These are phyloP conservation scores for Clanis bilineata DNA, from an alignment of 2,888 invertebrate species.

Conservation along the genomic window DNA sequence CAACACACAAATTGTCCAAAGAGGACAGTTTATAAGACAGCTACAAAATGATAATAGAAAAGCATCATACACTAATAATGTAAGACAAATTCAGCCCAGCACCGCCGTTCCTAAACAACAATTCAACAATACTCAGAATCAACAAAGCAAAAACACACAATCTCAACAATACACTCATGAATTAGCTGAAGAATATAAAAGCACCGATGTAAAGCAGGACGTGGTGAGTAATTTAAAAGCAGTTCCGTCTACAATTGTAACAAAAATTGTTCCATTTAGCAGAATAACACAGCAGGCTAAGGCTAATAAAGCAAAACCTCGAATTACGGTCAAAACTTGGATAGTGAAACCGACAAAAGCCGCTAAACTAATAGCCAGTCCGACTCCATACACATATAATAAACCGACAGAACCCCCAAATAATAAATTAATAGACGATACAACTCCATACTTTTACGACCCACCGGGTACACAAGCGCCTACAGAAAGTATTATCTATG, in stretches of 20 bases:
- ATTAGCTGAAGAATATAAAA: constrained; percentile 42
- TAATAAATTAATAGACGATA: constrained; percentile 43
- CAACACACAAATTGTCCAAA: constrained; percentile 40
- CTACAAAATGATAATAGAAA: constrained; percentile 45
- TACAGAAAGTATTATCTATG: constrained; percentile 33
- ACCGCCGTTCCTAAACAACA: constrained; percentile 31
- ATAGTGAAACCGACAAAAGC: constrained; percentile 68
- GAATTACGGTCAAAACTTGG: constrained; percentile 74
- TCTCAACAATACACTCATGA: constrained; percentile 43
- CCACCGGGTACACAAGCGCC: constrained; percentile 42
- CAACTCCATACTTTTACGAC: constrained; percentile 52
- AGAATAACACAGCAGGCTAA: constrained; percentile 59
- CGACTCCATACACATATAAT: constrained; percentile 56
- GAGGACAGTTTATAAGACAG: constrained; percentile 41
- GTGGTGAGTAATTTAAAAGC: constrained; percentile 64
- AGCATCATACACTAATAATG: constrained; percentile 20
- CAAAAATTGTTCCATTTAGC: constrained; percentile 66
- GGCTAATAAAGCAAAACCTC: constrained; percentile 60
- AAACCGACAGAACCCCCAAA: constrained; percentile 46
- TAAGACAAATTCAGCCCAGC: neutral
- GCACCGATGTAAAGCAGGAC: constrained; percentile 65
- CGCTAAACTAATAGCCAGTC: constrained; percentile 50
- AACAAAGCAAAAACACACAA: constrained; percentile 47
- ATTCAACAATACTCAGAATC: constrained; percentile 46
- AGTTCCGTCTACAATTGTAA: constrained; percentile 57